A percentile compares a stretch with the other conserved stretches of the same genome.
Evolutionary conservation across 2,797 vertebrate genomes (phyloP).

Genomic region (Sebastes steindachneri): DNA sequence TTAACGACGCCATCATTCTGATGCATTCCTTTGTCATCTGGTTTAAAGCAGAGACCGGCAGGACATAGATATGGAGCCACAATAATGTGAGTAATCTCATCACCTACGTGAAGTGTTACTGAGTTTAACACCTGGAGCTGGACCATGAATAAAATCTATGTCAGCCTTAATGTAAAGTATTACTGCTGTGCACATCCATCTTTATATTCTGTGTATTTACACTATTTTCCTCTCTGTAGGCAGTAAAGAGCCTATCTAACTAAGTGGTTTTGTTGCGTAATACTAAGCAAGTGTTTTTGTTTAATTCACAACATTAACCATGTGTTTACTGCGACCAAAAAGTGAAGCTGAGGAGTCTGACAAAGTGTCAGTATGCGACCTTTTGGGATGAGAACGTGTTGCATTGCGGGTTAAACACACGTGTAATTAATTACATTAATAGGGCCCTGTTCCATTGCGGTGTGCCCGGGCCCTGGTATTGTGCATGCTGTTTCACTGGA

Average conservation of each 20-base stretch:
- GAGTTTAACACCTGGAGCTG: constrained; percentile 8
- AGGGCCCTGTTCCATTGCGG: too few relatives aligned
- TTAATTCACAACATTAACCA: too few relatives aligned
- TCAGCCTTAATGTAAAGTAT: neutral
- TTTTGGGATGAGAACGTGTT: too few relatives aligned
- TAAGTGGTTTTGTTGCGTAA: too few relatives aligned
- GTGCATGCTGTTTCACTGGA: too few relatives aligned
- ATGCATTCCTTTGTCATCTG: constrained; percentile 36
- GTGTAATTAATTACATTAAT: too few relatives aligned
- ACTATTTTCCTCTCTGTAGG: constrained; percentile 31
- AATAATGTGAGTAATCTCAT: constrained; percentile 67
- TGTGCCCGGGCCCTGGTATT: too few relatives aligned
- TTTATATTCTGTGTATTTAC: constrained; percentile 2
- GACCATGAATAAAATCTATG: neutral
- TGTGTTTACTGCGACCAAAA: too few relatives aligned
- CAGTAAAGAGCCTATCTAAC: neutral
- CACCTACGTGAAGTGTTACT: neutral
- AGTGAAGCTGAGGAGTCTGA: too few relatives aligned
- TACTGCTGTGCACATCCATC: neutral
- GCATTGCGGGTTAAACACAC: too few relatives aligned
- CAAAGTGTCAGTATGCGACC: too few relatives aligned
- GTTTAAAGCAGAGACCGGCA: constrained; percentile 47
- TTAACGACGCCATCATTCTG: neutral
- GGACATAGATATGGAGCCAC: constrained; percentile 54
- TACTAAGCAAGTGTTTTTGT: too few relatives aligned